Conservation (phyloP, 2,113 vertebrate species). For the Lates calcarifer region DNA sequence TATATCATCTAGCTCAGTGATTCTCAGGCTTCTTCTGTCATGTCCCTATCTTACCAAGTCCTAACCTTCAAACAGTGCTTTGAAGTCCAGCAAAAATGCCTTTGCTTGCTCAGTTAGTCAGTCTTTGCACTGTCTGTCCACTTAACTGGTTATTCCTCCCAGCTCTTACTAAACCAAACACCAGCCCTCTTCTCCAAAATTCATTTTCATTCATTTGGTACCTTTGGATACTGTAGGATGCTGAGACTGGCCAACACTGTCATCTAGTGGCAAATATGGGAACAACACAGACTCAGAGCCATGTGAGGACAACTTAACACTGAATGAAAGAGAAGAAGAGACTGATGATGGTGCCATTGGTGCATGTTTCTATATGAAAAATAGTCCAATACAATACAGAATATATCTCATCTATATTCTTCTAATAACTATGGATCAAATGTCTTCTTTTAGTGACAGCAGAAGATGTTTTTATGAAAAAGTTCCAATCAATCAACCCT, state of each 20-base stretch:
- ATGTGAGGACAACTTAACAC: neutral
- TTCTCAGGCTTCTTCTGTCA: too few relatives aligned
- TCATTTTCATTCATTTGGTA: neutral
- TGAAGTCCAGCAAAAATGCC: too few relatives aligned
- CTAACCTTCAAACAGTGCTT: too few relatives aligned
- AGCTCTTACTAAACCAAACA: too few relatives aligned
- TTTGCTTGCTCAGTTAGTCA: too few relatives aligned
- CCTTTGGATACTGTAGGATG: neutral
- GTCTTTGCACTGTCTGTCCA: too few relatives aligned
- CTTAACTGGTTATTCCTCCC: too few relatives aligned
- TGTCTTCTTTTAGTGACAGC: neutral
- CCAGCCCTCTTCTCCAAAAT: too few relatives aligned
- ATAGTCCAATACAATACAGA: neutral
- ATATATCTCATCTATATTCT: neutral
- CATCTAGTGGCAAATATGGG: slow-evolving; percentile 34
- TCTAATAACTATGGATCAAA: neutral
- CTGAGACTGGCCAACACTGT: slow-evolving; percentile 4
- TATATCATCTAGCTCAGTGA: neutral
- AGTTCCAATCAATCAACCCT: too few relatives aligned
- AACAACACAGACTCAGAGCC: neutral
- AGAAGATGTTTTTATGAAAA: neutral
- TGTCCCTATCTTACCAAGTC: too few relatives aligned
- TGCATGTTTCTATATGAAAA: neutral
- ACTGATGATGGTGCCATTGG: neutral
- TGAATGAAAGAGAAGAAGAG: neutral